Evolutionary conservation across 2,113 vertebrate species (phyloP).

Genomic region (Tonatia bakeri): DNA sequence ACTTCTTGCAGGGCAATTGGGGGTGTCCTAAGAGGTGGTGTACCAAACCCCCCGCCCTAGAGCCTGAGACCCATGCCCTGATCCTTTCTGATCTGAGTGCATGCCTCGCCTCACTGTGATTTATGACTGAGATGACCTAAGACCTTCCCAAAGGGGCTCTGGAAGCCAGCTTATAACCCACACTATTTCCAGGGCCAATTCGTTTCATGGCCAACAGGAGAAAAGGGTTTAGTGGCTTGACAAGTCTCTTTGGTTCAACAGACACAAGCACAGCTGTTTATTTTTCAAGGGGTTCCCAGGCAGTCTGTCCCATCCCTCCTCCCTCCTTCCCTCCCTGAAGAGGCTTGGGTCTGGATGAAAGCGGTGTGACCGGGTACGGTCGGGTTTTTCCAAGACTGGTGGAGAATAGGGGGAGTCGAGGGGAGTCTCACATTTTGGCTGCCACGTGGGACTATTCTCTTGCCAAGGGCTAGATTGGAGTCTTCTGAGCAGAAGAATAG

Average conservation of each 20-base stretch:
- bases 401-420: background rate
- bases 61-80: no score
- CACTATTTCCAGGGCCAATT: slow-evolving; percentile 69
- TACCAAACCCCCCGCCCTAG: background rate
- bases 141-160: slow-evolving; percentile 21
- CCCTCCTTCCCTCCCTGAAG: slow-evolving; percentile 8
- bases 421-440: background rate
- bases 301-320: background rate
- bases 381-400: background rate
- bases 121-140: slow-evolving; percentile 46
- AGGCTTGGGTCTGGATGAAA: slow-evolving; percentile 54
- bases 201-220: slow-evolving; percentile 80
- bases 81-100: background rate
- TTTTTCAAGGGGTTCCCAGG: slow-evolving; percentile 75
- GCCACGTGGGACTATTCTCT: background rate
- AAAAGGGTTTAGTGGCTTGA: slow-evolving; percentile 69
- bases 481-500: slow-evolving; percentile 15
- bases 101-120: background rate
- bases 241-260: slow-evolving; percentile 71
- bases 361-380: rapidly evolving
- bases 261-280: slow-evolving; percentile 69
- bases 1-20: background rate
- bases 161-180: slow-evolving; percentile 45
- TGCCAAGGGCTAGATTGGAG: background rate
- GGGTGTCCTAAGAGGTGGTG: background rate